These are phyloP conservation scores for Heliocidaris tuberculata DNA, from an alignment of 35 echinoderm and acorn worm species.

Conservation along the genomic window DNA sequence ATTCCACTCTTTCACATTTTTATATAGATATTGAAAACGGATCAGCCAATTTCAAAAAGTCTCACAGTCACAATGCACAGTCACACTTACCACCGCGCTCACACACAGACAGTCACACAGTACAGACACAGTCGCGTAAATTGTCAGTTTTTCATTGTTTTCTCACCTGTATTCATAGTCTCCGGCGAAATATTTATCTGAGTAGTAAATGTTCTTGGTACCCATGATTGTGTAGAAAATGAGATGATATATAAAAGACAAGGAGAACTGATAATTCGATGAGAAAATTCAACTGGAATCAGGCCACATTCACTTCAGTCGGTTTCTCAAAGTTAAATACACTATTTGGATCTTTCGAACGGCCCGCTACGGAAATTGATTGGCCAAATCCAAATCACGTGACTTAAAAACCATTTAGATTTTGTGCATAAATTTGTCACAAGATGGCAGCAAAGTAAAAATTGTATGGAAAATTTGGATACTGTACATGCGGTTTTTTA, in stretches of 20 bases:
- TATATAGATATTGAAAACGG: too few relatives aligned
- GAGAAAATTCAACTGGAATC: background rate
- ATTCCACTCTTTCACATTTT: too few relatives aligned
- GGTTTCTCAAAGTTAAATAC: background rate
- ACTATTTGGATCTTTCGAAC: background rate
- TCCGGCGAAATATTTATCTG: slow-evolving; percentile 85
- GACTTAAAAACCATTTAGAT: slow-evolving; percentile 32
- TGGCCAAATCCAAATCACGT: slow-evolving; percentile 15
- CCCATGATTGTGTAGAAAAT: slow-evolving; percentile 7
- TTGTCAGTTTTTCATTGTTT: background rate
- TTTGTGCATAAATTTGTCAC: slow-evolving; percentile 40
- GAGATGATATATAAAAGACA: background rate
- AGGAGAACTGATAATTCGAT: background rate
- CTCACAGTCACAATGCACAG: too few relatives aligned
- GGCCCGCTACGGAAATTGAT: slow-evolving; percentile 46
- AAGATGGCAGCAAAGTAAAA: slow-evolving; percentile 27
- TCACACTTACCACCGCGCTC: too few relatives aligned
- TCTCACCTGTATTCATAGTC: slow-evolving; percentile 84
- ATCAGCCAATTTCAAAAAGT: too few relatives aligned
- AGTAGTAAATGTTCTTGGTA: slow-evolving; percentile 77
- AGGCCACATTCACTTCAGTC: background rate
- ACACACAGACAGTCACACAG: too few relatives aligned
- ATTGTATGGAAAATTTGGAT: background rate
- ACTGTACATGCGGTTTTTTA: too few relatives aligned
- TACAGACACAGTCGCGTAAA: background rate